Base-by-base conservation (phyloP, 2,797 vertebrate genomes). In the Hybognathus amarus region DNA sequence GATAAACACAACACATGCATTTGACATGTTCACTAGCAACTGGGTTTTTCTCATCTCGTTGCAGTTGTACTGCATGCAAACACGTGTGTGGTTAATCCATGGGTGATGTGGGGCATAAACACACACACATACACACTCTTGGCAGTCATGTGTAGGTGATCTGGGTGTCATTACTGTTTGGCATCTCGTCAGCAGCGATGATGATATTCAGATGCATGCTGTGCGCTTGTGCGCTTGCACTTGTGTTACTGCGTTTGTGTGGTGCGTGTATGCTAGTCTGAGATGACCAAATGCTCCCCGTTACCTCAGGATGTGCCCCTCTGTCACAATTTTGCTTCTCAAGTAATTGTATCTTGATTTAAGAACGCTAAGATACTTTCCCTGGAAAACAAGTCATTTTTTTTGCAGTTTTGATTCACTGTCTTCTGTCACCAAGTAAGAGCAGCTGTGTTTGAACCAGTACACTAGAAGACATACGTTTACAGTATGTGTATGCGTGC, bases 131-230 rank as follows among this genome's bases (percentile, higher is more conserved):
- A 10, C 40, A 47, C 45, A 17, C 45, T 93, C 92, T 94, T 95
- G 94, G 94, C 94, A 93, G 93, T 92, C 92, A 92, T 90, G 85
- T 89, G 88, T 91, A 95, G 94, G 94, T 95, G 94, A 95, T 95
- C 95, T 95, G 94, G 94, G 94, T 95, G 94, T 95, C 94, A 95
- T 95, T 95, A 95, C 91, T 88, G 93, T 91, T 94, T 95, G 94
- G 95, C 94, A 92, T 90, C 88, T 90, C 87, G 88, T 94, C 92
- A 94, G 92, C 92, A 90, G 91, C 92, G 93, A 94, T 95, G 94
- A 95, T 95, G 94, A 95, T 94, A 95, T 95, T 94, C 94, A 94
- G 92, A 82, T 93, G 24, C 81, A 85, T 83, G 40, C 42, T 68
- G 70, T 47, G 38, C 11, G 64, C 70, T 85, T 86, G 61, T 82